phyloP scores from a whole-genome alignment of 2,888 invertebrate genomes.

The Dasypogon diadema region DNA sequence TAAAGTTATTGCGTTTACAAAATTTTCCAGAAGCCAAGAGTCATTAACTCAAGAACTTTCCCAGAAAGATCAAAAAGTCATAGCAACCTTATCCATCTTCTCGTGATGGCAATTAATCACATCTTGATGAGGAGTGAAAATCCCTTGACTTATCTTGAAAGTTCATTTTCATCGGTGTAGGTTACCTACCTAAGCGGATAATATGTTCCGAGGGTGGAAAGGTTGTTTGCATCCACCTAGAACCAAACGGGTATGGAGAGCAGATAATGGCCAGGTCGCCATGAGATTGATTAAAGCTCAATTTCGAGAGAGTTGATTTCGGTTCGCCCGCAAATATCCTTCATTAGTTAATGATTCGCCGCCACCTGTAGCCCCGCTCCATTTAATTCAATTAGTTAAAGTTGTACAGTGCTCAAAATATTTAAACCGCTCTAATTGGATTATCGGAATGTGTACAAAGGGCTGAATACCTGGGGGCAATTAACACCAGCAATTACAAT shows the following conservation, averaged over 20 bases:
- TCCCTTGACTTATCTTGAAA: background rate
- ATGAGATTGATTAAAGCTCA: background rate
- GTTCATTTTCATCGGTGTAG: background rate
- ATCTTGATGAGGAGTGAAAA: conserved; percentile 5
- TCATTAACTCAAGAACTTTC: background rate
- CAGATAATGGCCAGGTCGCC: background rate
- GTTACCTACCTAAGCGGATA: background rate
- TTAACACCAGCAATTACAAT: conserved; percentile 1
- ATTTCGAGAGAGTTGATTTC: background rate
- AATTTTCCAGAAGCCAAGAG: background rate
- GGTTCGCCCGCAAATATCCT: background rate
- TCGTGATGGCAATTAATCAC: background rate
- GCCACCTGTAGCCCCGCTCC: background rate
- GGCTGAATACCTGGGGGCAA: background rate
- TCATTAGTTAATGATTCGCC: background rate
- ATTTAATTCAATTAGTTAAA: background rate
- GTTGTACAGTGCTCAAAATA: background rate
- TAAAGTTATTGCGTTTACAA: too few species aligned
- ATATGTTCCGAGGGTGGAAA: background rate
- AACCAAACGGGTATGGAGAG: background rate
- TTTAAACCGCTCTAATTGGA: background rate
- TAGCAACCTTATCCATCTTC: background rate
- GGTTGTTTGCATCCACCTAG: background rate
- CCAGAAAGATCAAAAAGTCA: background rate
- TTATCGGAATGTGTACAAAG: background rate